Conservation (phyloP, 2,113 vertebrate species). For the Elachura formosa region DNA sequence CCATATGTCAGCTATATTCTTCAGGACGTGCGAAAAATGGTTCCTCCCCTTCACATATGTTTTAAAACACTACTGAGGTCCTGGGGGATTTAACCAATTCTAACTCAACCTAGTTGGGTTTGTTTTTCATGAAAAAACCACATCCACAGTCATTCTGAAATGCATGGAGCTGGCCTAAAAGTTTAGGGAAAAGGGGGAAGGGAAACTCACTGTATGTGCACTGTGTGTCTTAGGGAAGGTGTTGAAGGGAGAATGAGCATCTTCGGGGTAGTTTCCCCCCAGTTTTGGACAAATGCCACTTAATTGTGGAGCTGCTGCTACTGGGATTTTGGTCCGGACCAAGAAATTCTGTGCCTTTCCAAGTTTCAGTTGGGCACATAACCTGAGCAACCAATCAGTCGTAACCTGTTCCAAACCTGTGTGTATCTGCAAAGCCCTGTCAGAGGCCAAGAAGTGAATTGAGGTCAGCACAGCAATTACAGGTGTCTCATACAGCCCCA, state of each 20-base stretch:
- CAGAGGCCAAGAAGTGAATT: neutral
- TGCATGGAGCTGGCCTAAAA: neutral
- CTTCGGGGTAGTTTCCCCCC: neutral
- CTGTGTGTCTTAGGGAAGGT: neutral
- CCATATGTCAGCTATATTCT: conserved; percentile 60
- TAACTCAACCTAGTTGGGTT: neutral
- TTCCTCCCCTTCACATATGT: conserved; percentile 56
- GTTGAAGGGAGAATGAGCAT: neutral
- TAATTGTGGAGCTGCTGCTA: neutral
- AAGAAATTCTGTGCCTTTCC: neutral
- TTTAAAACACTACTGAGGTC: conserved; percentile 25
- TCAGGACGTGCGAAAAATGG: neutral
- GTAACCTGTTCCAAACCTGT: neutral
- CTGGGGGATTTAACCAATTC: conserved; percentile 13
- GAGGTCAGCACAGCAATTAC: neutral
- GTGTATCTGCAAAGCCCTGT: neutral
- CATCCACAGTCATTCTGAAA: neutral
- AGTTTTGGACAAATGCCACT: neutral
- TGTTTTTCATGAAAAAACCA: neutral
- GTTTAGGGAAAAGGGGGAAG: neutral
- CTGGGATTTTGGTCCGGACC: neutral
- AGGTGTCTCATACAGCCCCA: accelerated
- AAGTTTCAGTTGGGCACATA: neutral
- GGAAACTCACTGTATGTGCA: neutral
- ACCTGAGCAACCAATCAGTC: neutral